Base-by-base conservation (phyloP, 2,888 invertebrate species). In the Drosophila monieri region DNA sequence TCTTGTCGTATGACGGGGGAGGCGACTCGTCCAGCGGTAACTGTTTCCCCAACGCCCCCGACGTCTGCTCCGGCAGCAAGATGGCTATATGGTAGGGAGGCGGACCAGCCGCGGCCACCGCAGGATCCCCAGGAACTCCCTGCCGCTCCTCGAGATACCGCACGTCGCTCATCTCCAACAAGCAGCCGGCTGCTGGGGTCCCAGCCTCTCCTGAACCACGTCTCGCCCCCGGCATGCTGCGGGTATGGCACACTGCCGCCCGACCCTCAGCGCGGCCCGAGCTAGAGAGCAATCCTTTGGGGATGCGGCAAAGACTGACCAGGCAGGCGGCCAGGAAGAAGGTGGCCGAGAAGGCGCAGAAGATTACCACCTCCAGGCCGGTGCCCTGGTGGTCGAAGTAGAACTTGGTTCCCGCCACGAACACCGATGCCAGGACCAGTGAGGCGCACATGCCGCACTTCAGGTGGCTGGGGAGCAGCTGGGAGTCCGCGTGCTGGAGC, bases 71-170 rank as follows among this genome's bases (percentile, higher is more conserved):
- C 58, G 95, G 95, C 88, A 96, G 93, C 77, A 96, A 92, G 85
- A 96, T 95, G 41, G 96, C 96, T 92, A 96, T 95, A 92, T 96
- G 96, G 93, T 96, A 96, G 9, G 96, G 96, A n/a, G 96, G 96
- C 18, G 96, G 95, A 6, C 91, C 91, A 35, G 90, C 88, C 14
- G 84, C 84, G 23, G 89, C 83, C 25, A 76, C 71, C 27, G 35
- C 37, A 10, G 77, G 74, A 1, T 76, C 79, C 27, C 81, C 72
- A 57, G 76, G 56, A n/a, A 68, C 53, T 53, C 66, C 67, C 51
- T 65, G 74, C 4, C 69, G 67, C 53, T 76, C 87, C 44, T 74
- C 83, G 68, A 81, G 60, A 44, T 78, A 87, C 0, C 83, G 70
- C 10, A 79, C 74, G 56, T 77, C 78, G 15, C 73, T 81, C 54